A percentile compares a stretch with the other conserved stretches of the same genome.
Conservation (phyloP, 2,888 invertebrate species). For the Rhagonycha lutea region DNA sequence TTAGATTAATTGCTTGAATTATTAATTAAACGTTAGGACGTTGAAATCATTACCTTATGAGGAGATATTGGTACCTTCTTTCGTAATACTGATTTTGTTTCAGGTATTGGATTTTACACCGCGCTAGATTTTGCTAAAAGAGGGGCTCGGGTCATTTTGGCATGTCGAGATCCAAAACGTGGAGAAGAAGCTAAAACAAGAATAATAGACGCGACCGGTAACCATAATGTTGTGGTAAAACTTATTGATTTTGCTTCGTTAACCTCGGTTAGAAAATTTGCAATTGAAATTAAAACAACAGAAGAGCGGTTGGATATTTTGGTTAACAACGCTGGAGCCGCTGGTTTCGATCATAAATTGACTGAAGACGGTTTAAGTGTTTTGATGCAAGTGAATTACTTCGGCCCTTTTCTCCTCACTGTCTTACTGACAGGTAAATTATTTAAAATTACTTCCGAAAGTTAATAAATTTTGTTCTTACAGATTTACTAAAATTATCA, state of each 20-base stretch:
- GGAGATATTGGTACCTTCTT: not conserved
- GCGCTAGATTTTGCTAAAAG: conserved; percentile 56
- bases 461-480: not conserved
- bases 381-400: conserved; percentile 72
- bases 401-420: conserved; percentile 74
- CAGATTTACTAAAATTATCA: conserved; percentile 45
- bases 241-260: conserved; percentile 62
- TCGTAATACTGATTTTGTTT: not conserved
- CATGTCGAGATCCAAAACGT: conserved; percentile 54
- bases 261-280: conserved; percentile 64
- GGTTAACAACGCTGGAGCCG: conserved; percentile 68
- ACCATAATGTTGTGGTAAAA: conserved; percentile 52
- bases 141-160: conserved; percentile 60
- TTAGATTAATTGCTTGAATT: not conserved
- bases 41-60: no score
- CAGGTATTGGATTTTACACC: conserved; percentile 56
- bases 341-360: conserved; percentile 54
- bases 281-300: conserved; percentile 58
- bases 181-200: conserved; percentile 46
- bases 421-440: conserved; percentile 61
- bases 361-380: conserved; percentile 69
- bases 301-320: conserved; percentile 66
- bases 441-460: no score
- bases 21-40: not conserved
- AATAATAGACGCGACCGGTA: conserved; percentile 50